phyloP scores from a whole-genome alignment of 64 coral and sea anemone species.

The Dendronephthya gigantea region DNA sequence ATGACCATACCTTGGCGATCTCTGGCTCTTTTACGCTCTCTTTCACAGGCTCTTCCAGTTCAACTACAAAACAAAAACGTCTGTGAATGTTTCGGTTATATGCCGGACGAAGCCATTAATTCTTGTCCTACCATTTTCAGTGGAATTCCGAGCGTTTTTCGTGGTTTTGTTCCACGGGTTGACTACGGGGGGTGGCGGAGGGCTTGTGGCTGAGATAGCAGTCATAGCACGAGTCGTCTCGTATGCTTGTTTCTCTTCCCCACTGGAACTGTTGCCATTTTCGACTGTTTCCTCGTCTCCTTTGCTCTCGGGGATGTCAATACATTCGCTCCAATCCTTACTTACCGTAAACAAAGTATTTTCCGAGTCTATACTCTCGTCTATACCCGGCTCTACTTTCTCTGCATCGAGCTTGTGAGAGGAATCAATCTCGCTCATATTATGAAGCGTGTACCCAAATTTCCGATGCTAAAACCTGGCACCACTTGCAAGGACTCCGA shows the following conservation, averaged over 20 bases:
- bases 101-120: background rate
- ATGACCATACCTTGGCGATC: background rate
- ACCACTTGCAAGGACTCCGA: background rate
- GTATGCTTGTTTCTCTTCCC: background rate
- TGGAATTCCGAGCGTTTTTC: background rate
- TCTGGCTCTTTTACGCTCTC: background rate
- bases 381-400: too few relatives aligned
- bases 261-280: background rate
- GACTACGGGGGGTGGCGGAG: background rate
- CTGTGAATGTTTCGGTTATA: background rate
- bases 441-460: background rate
- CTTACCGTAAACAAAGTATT: background rate
- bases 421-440: background rate
- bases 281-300: background rate
- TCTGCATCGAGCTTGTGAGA: background rate
- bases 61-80: background rate
- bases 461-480: background rate
- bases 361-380: background rate
- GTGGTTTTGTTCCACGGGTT: slow-evolving; percentile 5
- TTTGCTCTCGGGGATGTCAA: background rate
- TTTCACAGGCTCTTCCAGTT: background rate
- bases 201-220: background rate
- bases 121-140: background rate
- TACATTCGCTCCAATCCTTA: background rate
- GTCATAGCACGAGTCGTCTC: slow-evolving; percentile 3